Evolutionary conservation across 2,113 vertebrate species (phyloP).

Genomic region (Progne subis): DNA sequence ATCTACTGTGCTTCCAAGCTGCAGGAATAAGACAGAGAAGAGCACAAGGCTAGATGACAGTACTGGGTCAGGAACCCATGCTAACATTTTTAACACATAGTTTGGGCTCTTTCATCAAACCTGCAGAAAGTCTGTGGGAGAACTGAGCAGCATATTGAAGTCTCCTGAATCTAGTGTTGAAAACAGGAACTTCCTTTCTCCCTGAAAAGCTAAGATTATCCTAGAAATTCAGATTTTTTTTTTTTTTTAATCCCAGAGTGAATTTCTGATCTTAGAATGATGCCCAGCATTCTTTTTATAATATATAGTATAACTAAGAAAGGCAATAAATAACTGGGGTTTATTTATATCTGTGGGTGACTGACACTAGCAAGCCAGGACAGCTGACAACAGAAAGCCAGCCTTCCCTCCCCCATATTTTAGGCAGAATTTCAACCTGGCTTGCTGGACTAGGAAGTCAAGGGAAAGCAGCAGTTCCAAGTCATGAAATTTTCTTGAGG

Average conservation of each 20-base stretch:
- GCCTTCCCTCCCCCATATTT: conserved; percentile 50
- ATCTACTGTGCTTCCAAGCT: not conserved
- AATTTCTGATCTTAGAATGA: not conserved
- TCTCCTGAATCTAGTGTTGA: not conserved
- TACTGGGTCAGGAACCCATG: not conserved
- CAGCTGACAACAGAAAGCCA: conserved; percentile 63
- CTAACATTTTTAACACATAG: not conserved
- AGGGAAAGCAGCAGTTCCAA: conserved; percentile 28
- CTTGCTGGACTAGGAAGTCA: conserved; percentile 15
- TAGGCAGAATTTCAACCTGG: conserved; percentile 21
- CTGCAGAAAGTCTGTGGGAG: not conserved
- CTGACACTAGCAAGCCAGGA: conserved; percentile 58
- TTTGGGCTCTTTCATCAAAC: not conserved
- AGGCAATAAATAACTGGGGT: conserved; percentile 24
- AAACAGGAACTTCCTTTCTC: not conserved
- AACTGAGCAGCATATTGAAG: not conserved
- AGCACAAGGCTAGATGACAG: not conserved
- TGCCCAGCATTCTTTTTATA: conserved; percentile 4
- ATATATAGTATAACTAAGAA: conserved; percentile 1
- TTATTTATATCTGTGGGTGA: conserved; percentile 69
- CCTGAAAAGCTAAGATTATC: conserved; percentile 1
- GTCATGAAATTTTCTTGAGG: conserved; percentile 20
- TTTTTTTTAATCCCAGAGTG: not conserved
- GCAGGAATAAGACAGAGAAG: not conserved
- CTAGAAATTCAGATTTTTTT: conserved; percentile 4